A percentile compares a stretch with the other conserved stretches of the same genome.
Evolutionary conservation across 2,797 vertebrate species (phyloP).

Genomic region (Myotis findleyi): DNA sequence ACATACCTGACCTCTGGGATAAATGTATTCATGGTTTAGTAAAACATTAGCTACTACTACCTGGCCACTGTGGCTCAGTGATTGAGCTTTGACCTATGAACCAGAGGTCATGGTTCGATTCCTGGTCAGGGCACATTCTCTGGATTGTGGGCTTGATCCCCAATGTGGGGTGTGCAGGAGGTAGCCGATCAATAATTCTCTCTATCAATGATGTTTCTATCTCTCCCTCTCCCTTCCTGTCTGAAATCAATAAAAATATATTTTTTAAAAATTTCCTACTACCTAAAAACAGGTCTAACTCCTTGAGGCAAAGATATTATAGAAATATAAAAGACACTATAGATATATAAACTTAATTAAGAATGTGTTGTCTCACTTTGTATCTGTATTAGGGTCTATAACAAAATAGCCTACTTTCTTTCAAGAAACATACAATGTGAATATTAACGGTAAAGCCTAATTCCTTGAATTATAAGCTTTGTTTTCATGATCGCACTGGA

Average conservation of each 20-base stretch:
- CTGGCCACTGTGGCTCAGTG: too few species aligned
- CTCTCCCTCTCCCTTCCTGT: too few species aligned
- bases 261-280: not conserved
- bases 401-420: not conserved
- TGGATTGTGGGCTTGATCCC: too few species aligned
- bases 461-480: slow-evolving; percentile 30
- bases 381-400: not conserved
- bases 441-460: not conserved
- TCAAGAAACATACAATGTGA: not conserved
- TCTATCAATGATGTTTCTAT: too few species aligned
- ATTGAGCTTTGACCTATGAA: too few species aligned
- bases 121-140: too few species aligned
- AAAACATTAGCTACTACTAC: not conserved
- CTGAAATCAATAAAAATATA: too few species aligned
- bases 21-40: not conserved
- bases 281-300: not conserved
- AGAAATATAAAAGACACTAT: not conserved
- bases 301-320: not conserved
- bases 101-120: too few species aligned
- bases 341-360: not conserved
- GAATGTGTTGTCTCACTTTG: not conserved
- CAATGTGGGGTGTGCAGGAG: too few species aligned
- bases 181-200: too few species aligned
- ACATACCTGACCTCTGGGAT: not conserved
- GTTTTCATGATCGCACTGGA: slow-evolving; percentile 6